Base-by-base conservation (phyloP, 2,797 vertebrate species). In the Acanthurus leucopareius region DNA sequence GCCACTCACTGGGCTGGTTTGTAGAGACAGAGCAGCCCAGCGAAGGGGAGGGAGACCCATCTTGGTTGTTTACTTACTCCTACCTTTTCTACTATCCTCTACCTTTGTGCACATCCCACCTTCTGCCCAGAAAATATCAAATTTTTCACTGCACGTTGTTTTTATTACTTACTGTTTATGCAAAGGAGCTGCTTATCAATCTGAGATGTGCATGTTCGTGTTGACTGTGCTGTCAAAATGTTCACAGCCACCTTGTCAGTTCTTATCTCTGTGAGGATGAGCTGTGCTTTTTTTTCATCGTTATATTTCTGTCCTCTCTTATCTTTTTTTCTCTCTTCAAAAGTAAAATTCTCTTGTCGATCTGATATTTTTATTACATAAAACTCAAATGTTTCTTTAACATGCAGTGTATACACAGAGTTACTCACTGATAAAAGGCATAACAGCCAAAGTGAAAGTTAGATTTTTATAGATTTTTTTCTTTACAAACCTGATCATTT, bases 41-140 rank as follows among this genome's bases (percentile, higher is more conserved):
- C 28, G 52, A 48, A 58, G 25, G 19, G 7, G 47, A 52, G 25
- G 66, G 53, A 40, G 44, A 48, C 47, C 60, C 53, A 45, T 69
- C 58, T 51, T 67, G 44, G 57, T 58, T 79, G 51, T 72, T 72
- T 79, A 48, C 51, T 54, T 77, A 71, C 77, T 77, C 48, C 19
- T 44, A 28, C 28, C 16, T 56, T 51, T 65, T 28, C 19, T 56
- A 15, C 67, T 44, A 17, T 59, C 14, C 0, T 48, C 10, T 19
- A 19, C 69, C 63, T 73, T 45, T 74, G 25, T 80, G 16, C 57
- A 19, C 35, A 28, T 58, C 20, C 14, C 32, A 53, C 19, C 19
- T 51, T 53, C 49, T 62, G 14, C 42, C 44, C 35, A 4, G 0
- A 28, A 52, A 58, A 48, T 5, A 11, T 13, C 47, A 14, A 38